Conservation (phyloP, 2,797 vertebrate genomes). For the Pachyuromys duprasi region DNA sequence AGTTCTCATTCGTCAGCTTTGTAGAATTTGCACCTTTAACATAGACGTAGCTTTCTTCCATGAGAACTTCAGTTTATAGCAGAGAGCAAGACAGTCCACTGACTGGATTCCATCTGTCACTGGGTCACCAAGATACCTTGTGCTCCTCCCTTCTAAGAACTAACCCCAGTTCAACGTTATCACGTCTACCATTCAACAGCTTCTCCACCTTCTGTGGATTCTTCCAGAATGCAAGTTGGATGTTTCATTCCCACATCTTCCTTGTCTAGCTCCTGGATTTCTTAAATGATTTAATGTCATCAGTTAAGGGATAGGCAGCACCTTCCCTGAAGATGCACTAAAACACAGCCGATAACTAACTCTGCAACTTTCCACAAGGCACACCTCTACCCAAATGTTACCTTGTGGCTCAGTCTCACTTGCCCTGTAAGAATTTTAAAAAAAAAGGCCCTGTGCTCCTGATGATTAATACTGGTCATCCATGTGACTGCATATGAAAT, state of each 20-base stretch:
- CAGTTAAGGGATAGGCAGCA: neutral
- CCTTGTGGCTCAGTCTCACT: neutral
- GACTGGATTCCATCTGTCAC: rapidly evolving
- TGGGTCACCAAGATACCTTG: neutral
- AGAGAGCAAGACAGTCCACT: neutral
- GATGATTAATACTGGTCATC: neutral
- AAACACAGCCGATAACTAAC: neutral
- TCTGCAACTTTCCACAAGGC: neutral
- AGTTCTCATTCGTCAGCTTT: neutral
- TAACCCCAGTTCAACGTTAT: neutral
- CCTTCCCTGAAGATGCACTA: neutral
- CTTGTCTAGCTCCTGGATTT: neutral
- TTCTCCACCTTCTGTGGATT: neutral
- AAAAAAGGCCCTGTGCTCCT: neutral
- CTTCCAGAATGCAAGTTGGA: neutral
- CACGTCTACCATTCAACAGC: neutral
- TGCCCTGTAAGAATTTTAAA: neutral
- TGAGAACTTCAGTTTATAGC: neutral
- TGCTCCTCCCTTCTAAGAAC: neutral
- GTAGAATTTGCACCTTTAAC: neutral
- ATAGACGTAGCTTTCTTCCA: neutral
- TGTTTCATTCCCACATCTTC: neutral
- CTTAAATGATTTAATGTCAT: neutral
- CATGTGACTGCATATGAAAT: neutral
- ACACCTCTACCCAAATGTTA: neutral